Base-by-base conservation (phyloP, 2,113 vertebrate species). In the Manacus vitellinus region DNA sequence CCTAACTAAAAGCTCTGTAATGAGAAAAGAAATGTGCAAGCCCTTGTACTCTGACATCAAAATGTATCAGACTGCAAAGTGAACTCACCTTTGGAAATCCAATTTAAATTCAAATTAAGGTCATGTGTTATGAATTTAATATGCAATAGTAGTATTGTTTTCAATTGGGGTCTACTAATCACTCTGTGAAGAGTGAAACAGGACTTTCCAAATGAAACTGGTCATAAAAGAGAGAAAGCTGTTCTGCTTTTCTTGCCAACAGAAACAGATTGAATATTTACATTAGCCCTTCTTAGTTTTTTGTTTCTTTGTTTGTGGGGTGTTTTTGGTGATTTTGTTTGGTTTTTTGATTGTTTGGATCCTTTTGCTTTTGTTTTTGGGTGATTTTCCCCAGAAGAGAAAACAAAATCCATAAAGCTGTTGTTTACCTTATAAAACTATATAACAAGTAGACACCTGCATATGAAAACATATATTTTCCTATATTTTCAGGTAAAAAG, bases 101-200 rank as follows among this genome's bases (percentile, higher is more conserved):
- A 94, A 80, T 84, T 93, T 44, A 87, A 75, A 91, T 91, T 84
- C 49, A 86, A 95, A 94, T 58, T 62, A 55, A 93, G 28, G 63
- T 76, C 22, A 43, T 23, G 18, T 58, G 12, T 71, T 77, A 75
- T n/a, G 9, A 89, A 87, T 92, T 77, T 61, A 87, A 52, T 85
- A 89, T 68, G 28, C 39, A 87, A 78, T 10, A 52, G 6, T 63
- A 73, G 13, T 15, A 55, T 72, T 85, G 28, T 89, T 91, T 92
- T 91, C 24, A 75, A 20, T 3, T 71, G 28, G 39, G 61, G 22
- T 41, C 70, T 75, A 54, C 56, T 89, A 87, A 81, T 84, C 39
- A 47, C 13, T 71, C 51, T 63, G 12, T 41, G 52, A 92, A 76
- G 10, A 90, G 41, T 65, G 52, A 65, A 89, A 79, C 12, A 75